These are phyloP conservation scores for Arctia plantaginis DNA, from an alignment of 2,888 invertebrate genomes.

Conservation along the genomic window DNA sequence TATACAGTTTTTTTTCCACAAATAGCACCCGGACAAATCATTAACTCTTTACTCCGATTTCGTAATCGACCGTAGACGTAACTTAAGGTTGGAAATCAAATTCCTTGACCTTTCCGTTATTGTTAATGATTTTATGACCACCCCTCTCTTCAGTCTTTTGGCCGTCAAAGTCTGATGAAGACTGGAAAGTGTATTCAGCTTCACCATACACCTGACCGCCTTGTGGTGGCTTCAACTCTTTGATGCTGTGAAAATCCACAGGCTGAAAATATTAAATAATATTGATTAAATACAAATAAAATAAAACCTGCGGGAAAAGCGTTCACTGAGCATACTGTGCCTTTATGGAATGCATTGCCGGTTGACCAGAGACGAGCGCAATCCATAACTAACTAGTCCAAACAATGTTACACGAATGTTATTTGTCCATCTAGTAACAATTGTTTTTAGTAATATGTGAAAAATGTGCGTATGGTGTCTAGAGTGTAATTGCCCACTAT, in stretches of 20 bases:
- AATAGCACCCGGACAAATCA: not conserved
- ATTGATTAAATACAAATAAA: not conserved
- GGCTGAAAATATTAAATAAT: constrained; percentile 47
- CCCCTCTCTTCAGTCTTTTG: constrained; percentile 85
- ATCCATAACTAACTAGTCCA: not conserved
- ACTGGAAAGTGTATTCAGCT: constrained; percentile 88
- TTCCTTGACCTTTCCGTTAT: constrained; percentile 89
- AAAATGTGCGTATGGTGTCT: not conserved
- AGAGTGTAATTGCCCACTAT: not conserved
- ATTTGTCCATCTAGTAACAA: not conserved
- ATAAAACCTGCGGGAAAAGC: too few species aligned
- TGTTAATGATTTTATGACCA: constrained; percentile 89
- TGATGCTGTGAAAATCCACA: constrained; percentile 47
- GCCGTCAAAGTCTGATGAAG: constrained; percentile 87
- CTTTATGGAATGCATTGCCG: not conserved
- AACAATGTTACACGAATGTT: not conserved
- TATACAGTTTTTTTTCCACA: not conserved
- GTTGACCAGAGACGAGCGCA: not conserved
- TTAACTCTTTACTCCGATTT: constrained; percentile 3
- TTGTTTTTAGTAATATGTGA: not conserved
- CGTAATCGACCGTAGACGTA: not conserved
- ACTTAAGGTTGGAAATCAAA: constrained; percentile 70
- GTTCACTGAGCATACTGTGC: not conserved
- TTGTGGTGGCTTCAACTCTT: constrained; percentile 58
- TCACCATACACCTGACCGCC: constrained; percentile 84